Percentiles rank a stretch among this genome's conserved stretches.
Evolutionary conservation across 2,888 invertebrate genomes (phyloP).

Genomic region (Tetranychus truncatus): DNA sequence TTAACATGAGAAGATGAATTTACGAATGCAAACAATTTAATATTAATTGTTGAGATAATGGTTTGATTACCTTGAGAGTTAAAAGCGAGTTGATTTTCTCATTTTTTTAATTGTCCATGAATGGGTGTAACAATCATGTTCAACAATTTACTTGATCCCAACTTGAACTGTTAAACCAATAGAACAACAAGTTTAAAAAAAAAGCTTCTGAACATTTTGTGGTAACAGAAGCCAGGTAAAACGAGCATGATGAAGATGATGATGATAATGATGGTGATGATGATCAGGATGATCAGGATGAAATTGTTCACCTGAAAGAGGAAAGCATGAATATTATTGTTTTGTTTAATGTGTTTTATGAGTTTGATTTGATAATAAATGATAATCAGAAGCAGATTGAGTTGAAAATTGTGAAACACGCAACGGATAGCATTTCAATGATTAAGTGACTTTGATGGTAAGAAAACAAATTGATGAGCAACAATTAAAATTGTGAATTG

Average conservation of each 20-base stretch:
- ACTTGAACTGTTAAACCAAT: neutral
- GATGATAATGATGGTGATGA: neutral
- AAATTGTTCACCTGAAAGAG: neutral
- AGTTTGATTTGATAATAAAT: neutral
- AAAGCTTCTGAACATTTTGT: neutral
- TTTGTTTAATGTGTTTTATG: neutral
- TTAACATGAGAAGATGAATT: neutral
- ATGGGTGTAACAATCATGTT: slow-evolving; percentile 1
- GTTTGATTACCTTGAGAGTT: neutral
- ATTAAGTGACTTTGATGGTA: neutral
- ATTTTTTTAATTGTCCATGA: neutral
- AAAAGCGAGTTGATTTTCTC: neutral
- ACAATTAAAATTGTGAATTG: neutral
- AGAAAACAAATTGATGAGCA: neutral
- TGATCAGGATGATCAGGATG: neutral
- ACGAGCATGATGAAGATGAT: neutral
- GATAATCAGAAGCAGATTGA: neutral
- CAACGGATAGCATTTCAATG: neutral
- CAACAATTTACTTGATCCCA: neutral
- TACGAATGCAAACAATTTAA: neutral
- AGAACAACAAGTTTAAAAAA: neutral
- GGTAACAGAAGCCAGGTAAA: neutral
- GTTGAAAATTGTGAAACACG: neutral
- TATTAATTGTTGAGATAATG: neutral
- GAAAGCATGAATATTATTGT: neutral